A percentile compares a stretch with the other conserved stretches of the same genome.
These are phyloP conservation scores for Dolichopus griseipennis DNA, from an alignment of 2,888 invertebrate species.

Conservation along the genomic window DNA sequence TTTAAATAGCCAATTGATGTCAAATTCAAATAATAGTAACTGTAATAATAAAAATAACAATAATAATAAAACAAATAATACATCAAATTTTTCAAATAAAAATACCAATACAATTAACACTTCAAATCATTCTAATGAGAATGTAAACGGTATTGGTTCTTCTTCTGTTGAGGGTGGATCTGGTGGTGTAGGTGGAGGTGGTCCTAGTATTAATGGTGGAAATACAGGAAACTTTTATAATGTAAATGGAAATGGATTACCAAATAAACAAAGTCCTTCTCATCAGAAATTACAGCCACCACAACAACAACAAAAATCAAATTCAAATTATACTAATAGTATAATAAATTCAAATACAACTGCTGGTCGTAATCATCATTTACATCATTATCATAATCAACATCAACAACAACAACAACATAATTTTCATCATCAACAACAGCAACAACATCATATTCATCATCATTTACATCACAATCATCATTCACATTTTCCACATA, in stretches of 20 bases:
- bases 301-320: not conserved
- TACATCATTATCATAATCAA: not conserved
- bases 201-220: too few species aligned
- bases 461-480: not conserved
- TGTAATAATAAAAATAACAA: conserved; percentile 2
- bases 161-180: not conserved
- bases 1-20: not conserved
- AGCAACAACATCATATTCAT: not conserved
- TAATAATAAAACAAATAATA: not conserved
- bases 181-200: too few species aligned
- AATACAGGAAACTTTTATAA: not conserved
- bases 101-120: not conserved
- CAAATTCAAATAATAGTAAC: not conserved
- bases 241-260: not conserved
- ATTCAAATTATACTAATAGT: not conserved
- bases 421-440: not conserved
- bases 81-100: not conserved
- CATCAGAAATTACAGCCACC: not conserved
- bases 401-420: not conserved
- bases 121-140: not conserved
- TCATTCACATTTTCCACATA: conserved; percentile 3
- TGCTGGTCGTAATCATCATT: not conserved
- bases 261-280: not conserved
- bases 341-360: not conserved
- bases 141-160: not conserved